phyloP scores from a whole-genome alignment of 2,888 invertebrate genomes.

The Eudemis profundana region DNA sequence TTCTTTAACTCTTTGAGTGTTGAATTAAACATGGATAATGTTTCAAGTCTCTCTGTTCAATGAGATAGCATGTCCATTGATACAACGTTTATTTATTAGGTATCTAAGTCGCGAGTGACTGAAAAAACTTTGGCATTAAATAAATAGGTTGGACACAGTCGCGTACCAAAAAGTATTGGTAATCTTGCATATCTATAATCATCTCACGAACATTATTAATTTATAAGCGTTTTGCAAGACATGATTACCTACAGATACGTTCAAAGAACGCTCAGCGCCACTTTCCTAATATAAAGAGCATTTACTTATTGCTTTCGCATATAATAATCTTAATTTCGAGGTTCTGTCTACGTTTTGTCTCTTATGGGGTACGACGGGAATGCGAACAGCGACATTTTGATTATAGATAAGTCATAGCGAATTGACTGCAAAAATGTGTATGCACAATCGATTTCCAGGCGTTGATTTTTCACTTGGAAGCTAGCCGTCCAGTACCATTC shows the following conservation, averaged over 20 bases:
- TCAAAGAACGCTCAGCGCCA: too few species aligned
- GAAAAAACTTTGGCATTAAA: background rate
- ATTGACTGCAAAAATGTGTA: background rate
- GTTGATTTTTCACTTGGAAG: background rate
- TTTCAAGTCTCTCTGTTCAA: conserved; percentile 4
- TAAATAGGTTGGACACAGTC: background rate
- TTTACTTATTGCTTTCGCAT: too few species aligned
- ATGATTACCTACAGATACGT: too few species aligned
- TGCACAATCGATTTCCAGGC: background rate
- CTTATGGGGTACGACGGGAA: too few species aligned
- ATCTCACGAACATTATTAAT: too few species aligned
- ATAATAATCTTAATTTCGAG: too few species aligned
- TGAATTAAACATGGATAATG: conserved; percentile 34
- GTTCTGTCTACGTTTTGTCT: too few species aligned
- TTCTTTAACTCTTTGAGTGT: conserved; percentile 7
- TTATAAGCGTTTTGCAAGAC: too few species aligned
- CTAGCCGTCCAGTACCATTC: background rate
- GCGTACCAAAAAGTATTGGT: background rate
- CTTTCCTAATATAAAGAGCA: too few species aligned
- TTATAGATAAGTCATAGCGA: background rate
- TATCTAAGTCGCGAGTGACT: conserved; percentile 15
- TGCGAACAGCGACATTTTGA: too few species aligned
- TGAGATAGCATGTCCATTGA: conserved; percentile 29
- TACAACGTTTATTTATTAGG: conserved; percentile 19
- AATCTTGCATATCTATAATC: background rate